Conservation (phyloP, 2,888 invertebrate genomes). For the Chrysolina haemoptera region DNA sequence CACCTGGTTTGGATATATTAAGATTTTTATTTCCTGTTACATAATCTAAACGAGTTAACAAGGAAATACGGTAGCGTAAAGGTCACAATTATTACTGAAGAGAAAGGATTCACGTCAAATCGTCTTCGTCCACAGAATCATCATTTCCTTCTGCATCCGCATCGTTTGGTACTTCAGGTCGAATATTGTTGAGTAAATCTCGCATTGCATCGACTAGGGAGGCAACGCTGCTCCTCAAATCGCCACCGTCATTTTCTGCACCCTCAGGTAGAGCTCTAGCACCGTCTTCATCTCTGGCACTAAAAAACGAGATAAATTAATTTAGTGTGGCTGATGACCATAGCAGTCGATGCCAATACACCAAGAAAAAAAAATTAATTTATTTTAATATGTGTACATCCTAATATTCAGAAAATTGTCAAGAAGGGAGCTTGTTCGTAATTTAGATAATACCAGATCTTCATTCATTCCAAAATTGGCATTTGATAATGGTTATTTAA, state of each 20-base stretch:
- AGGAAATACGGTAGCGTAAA: slow-evolving; percentile 39
- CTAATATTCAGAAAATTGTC: too few relatives aligned
- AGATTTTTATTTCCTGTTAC: slow-evolving; percentile 40
- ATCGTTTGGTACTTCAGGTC: slow-evolving; percentile 74
- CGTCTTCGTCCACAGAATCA: slow-evolving; percentile 71
- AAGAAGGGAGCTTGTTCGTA: too few relatives aligned
- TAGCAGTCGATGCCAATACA: too few relatives aligned
- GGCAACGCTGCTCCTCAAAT: slow-evolving; percentile 77
- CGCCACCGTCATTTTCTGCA: slow-evolving; percentile 66
- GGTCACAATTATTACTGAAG: slow-evolving; percentile 30
- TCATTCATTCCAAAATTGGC: too few relatives aligned
- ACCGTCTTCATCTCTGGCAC: slow-evolving; percentile 61
- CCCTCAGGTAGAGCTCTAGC: slow-evolving; percentile 65
- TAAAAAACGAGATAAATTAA: too few relatives aligned
- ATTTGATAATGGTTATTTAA: too few relatives aligned
- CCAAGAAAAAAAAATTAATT: too few relatives aligned
- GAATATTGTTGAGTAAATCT: slow-evolving; percentile 78
- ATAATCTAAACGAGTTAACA: slow-evolving; percentile 51
- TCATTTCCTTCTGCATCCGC: slow-evolving; percentile 71
- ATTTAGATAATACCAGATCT: too few relatives aligned
- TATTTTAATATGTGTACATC: too few relatives aligned
- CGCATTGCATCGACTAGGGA: slow-evolving; percentile 82
- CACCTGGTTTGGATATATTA: slow-evolving; percentile 37
- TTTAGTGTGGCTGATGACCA: too few relatives aligned
- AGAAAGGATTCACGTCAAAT: slow-evolving; percentile 57